Base-by-base conservation (phyloP, 2,888 invertebrate species). In the Laspeyria flexula region DNA sequence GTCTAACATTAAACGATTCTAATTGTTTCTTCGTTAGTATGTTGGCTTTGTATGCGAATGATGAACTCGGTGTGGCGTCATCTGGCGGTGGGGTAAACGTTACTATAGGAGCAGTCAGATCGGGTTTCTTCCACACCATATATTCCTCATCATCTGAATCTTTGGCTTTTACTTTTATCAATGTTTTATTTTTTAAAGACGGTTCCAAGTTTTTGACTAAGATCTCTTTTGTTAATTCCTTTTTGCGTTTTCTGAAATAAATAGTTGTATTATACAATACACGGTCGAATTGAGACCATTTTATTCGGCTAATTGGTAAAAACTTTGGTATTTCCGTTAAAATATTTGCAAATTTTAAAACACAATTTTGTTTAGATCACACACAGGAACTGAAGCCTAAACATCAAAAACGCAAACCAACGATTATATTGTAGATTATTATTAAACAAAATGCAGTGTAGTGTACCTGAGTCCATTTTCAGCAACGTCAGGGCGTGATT, bases 101-200 rank as follows among this genome's bases (percentile, higher is more conserved):
- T 3, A 92, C 91, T 57, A 90, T 84, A 3, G 92, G 91, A 12
- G 87, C 76, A 1, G 76, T 79, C 1, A 75, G 30, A 43, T 89
- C 86, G 3, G 90, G 89, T 42, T 91, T 89, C 60, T 89, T 89
- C 92, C 92, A 92, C 55, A 81, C 75, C 89, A 92, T 90, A 50
- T 91, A 92, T 46, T 91, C 91, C 75, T 92, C 92, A 38, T 92
- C 92, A 46, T 92, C 92, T 0, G 92, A 92, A 73, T 92, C 90
- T 79, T 91, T 92, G 21, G 76, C 81, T 77, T 90, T 90, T n/a
- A 78, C 53, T 77, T 86, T 88, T 29, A 74, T 73, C 31, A 78
- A 47, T 34, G 81, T 57, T 70, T 89, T 89, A 43, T 69, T 81
- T 71, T 85, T 86, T 23, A 68, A 65, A n/a, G 80, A 70, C 50